phyloP scores from a whole-genome alignment of 2,888 invertebrate genomes.

The Pogonocherus hispidulus region DNA sequence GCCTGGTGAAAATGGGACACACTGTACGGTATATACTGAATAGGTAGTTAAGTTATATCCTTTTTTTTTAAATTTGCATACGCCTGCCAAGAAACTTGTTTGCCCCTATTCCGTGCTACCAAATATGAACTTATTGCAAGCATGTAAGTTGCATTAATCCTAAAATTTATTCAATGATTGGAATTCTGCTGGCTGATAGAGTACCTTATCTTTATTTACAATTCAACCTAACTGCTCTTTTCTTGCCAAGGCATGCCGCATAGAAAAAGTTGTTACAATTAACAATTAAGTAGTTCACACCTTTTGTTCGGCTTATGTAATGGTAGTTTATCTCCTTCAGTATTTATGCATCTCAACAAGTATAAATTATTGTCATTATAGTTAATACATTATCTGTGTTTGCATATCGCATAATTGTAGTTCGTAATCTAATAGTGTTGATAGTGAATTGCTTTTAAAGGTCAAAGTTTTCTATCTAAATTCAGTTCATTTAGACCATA shows the following conservation, averaged over 20 bases:
- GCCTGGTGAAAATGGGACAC: neutral
- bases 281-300: slow-evolving; percentile 1
- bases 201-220: neutral
- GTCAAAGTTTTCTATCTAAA: too few species aligned
- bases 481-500: too few species aligned
- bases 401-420: too few species aligned
- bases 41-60: neutral
- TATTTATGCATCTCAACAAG: neutral
- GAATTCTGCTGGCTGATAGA: neutral
- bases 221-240: slow-evolving; percentile 2
- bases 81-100: neutral
- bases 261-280: neutral
- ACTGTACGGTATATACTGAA: neutral
- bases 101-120: neutral
- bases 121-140: neutral
- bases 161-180: neutral
- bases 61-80: neutral
- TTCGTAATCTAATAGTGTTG: too few species aligned
- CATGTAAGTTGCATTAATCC: neutral
- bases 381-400: too few species aligned
- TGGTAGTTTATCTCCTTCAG: neutral
- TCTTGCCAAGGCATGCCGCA: neutral
- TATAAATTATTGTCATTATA: neutral
- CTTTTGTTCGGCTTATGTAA: neutral
- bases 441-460: too few species aligned